These are phyloP conservation scores for Drosophila cognata DNA, from an alignment of 2,888 invertebrate genomes.

Conservation along the genomic window DNA sequence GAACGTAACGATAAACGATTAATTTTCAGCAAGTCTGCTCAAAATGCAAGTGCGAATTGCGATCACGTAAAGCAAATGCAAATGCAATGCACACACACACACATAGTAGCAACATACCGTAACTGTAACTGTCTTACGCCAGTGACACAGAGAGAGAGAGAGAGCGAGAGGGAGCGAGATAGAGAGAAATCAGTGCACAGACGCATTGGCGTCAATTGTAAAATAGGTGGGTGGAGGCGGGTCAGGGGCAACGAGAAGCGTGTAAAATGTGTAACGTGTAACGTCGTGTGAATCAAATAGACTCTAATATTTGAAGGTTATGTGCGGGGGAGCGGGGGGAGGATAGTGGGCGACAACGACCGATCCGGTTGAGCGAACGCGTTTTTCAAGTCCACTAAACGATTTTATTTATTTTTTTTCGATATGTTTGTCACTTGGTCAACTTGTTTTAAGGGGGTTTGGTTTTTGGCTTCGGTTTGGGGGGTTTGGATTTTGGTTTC, in stretches of 20 bases:
- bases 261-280: constrained; percentile 28
- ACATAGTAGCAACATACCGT: not conserved
- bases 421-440: constrained; percentile 59
- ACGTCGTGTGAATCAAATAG: constrained; percentile 36
- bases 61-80: constrained; percentile 49
- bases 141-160: constrained; percentile 2
- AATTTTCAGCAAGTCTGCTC: constrained; percentile 27
- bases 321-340: constrained; percentile 39
- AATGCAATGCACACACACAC: constrained; percentile 24
- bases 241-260: constrained; percentile 15
- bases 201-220: constrained; percentile 41
- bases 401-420: not conserved
- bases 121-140: constrained; percentile 35
- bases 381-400: constrained; percentile 76
- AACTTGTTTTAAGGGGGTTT: constrained; percentile 35
- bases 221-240: not conserved
- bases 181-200: constrained; percentile 19
- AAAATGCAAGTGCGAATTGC: constrained; percentile 27
- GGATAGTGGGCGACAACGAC: constrained; percentile 23
- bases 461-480: constrained; percentile 5
- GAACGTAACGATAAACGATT: constrained; percentile 27
- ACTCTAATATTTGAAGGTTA: constrained; percentile 68
- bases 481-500: constrained; percentile 13
- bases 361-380: constrained; percentile 70
- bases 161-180: constrained; percentile 1